Base-by-base conservation (phyloP, 2,797 vertebrate species). In the Catharus ustulatus region DNA sequence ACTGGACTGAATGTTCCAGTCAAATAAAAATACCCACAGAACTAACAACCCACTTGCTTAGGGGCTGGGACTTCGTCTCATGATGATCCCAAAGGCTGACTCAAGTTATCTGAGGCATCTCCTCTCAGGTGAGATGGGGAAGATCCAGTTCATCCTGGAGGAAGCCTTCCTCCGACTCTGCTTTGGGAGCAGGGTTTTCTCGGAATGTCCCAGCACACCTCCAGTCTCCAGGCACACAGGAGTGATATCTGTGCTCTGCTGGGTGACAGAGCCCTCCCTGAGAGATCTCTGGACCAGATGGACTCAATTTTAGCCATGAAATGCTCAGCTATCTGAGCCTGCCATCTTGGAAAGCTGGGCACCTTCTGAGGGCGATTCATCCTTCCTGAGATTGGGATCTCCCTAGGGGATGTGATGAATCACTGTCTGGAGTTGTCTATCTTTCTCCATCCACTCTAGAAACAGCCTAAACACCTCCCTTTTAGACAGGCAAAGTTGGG, bases 301-400 rank as follows among this genome's bases (percentile, higher is more conserved):
- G 26, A 8, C 45, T 55, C 54, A 7, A 4, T 84, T 91, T 84
- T 81, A 78, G 58, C 89, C 55, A 1, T 38, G 59, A 61, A 90
- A 48, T 1, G 19, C 22, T 72, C 61, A 54, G 3, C 63, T 91
- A 84, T 76, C 89, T 77, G 45, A 45, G 62, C 73, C 21, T 78
- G 86, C 66, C 83, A 84, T 72, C 87, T 94, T 86, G 79, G 89
- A 94, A 76, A 94, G 85, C 15, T 73, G 93, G 76, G 51, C 85
- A 94, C 69, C 85, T 66, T 94, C 76, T 75, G 73, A 84, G 88
- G 80, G 90, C 21, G 32, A 91, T 94, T 95, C 91, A 95, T 81
- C 91, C 87, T 96, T 95, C 94, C 94, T 95, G 58, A 90, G 95
- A 96, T 93, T 75, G 85, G 69, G 87, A 96, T 96, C 96, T 90